phyloP scores from a whole-genome alignment of 23 tunicate species.

The Ciona savignyi region DNA sequence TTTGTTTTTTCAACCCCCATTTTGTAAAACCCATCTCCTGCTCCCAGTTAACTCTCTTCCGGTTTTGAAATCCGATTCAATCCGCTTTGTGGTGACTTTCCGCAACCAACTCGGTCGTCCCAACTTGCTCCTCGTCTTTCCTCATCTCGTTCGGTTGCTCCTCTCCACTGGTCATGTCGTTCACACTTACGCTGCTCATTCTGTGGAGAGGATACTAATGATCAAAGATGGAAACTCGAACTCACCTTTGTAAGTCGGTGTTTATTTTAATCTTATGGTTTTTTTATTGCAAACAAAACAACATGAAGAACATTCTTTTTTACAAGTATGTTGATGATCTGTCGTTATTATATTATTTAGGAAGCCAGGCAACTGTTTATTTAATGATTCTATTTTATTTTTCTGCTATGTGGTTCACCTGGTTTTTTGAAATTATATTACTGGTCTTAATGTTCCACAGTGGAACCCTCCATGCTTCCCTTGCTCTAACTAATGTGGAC shows the following conservation, averaged over 20 bases:
- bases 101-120: constrained; percentile 63
- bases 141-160: constrained; percentile 31
- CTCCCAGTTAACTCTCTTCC: constrained; percentile 34
- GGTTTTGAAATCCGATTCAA: constrained; percentile 73
- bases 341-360: too few species aligned
- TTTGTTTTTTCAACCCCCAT: neutral
- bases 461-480: too few species aligned
- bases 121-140: constrained; percentile 42
- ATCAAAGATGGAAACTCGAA: constrained; percentile 32
- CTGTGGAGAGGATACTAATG: constrained; percentile 74
- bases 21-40: neutral
- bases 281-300: too few species aligned
- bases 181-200: constrained; percentile 93
- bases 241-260: constrained; percentile 46
- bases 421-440: too few species aligned
- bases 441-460: too few species aligned
- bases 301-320: too few species aligned
- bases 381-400: too few species aligned
- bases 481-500: too few species aligned
- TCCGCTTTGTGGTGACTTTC: constrained; percentile 80
- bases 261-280: too few species aligned
- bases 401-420: too few species aligned
- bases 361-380: too few species aligned
- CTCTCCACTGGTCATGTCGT: constrained; percentile 53
- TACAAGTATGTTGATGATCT: too few species aligned